Evolutionary conservation across 2,888 invertebrate species (phyloP), one percentile per base, ranked within the genome.

Genomic region (Agrypnus murinus): DNA sequence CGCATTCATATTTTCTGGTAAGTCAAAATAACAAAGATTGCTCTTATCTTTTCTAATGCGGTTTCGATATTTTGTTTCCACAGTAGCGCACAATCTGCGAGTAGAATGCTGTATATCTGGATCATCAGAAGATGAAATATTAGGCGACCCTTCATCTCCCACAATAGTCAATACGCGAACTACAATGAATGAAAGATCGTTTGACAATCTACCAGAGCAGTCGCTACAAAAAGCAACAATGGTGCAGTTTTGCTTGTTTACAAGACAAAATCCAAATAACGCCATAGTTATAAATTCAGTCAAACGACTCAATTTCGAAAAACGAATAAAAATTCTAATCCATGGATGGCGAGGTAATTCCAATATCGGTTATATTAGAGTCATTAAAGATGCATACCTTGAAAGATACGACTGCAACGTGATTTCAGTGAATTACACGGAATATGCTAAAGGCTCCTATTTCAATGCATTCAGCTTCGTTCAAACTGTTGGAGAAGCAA

Each of bases 361-460:
- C 10, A 19, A 4, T 4, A 34, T 14, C 6, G 2, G 5, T 2
- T 19, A 31, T 14, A 34, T 71, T 15, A 6, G 2, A 12, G 12
- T 46, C 6, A 9, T 71, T 5, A 58, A 25, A 34, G 32, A 59
- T 3, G 71, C 71, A 4, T 68, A 59, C 36, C 50, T 65, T 7
- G 10, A 45, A 34, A 48, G 67, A 7, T 53, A 68, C 32, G 64
- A 67, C 25, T 58, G 46, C 31, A 71, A 71, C 9, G 34, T 68
- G 1, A 50, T 71, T n/a, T 12, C 50, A 5, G 38, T 71, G 3
- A 60, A 71, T 25, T 71, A 64, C 59, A 7, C 31, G 1, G 7
- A 7, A 4, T 15, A 14, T 14, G 50, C 71, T 8, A 17, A n/a
- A 10, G 10, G 36, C 5, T 12, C 53, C 3, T 67, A 59, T 17